These are phyloP conservation scores for Rhodinocichla rosea DNA, from an alignment of 2,113 vertebrate genomes.

Conservation along the genomic window DNA sequence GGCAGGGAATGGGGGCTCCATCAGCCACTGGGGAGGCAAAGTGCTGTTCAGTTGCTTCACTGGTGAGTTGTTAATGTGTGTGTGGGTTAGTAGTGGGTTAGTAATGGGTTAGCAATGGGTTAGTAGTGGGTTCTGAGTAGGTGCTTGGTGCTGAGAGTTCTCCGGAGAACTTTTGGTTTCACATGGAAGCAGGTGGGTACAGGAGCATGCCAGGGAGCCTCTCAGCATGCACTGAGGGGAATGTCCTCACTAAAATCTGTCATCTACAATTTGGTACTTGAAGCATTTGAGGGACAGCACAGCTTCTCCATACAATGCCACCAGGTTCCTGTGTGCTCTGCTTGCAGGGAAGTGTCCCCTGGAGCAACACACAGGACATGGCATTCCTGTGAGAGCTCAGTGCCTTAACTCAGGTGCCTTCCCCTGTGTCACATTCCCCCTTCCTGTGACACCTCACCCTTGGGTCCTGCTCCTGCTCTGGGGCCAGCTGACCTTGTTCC, in stretches of 20 bases:
- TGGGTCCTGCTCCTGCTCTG: not conserved
- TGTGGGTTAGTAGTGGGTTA: not conserved
- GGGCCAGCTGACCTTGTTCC: not conserved
- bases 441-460: not conserved
- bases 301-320: not conserved
- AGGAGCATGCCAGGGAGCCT: not conserved
- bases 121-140: not conserved
- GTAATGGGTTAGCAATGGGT: not conserved
- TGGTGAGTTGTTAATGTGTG: not conserved
- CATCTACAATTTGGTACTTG: not conserved
- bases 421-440: not conserved
- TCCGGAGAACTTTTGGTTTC: not conserved
- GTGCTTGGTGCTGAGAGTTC: not conserved
- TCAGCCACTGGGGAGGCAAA: not conserved
- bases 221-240: not conserved
- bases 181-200: not conserved
- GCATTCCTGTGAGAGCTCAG: not conserved
- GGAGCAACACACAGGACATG: rapidly evolving
- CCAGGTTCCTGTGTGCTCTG: not conserved
- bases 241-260: not conserved
- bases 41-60: not conserved
- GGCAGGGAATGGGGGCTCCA: not conserved
- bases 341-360: not conserved
- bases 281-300: not conserved
- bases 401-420: not conserved